These are phyloP conservation scores for Habropoda laboriosa DNA, from an alignment of 1,140 invertebrate species.

Conservation along the genomic window DNA sequence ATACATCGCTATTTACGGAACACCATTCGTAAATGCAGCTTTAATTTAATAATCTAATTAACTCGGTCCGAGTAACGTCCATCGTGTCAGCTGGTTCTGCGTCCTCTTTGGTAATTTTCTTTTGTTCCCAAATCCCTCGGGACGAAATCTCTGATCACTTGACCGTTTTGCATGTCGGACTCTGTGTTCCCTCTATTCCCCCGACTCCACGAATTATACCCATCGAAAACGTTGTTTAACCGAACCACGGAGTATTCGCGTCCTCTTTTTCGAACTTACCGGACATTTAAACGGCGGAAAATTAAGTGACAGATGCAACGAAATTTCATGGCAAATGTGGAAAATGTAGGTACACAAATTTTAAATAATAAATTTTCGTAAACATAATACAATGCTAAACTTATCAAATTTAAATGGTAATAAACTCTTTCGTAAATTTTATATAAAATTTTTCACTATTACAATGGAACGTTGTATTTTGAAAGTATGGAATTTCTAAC, in stretches of 20 bases:
- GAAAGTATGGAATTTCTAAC: too few species aligned
- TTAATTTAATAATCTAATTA: slow-evolving; percentile 47
- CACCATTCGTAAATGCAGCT: neutral
- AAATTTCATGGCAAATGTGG: too few species aligned
- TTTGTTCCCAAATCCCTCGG: neutral
- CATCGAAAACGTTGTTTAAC: neutral
- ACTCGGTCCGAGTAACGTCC: neutral
- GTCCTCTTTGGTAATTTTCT: slow-evolving; percentile 24
- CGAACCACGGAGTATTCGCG: too few species aligned
- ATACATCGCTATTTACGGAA: neutral
- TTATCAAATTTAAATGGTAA: too few species aligned
- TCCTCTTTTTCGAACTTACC: neutral
- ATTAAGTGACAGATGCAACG: neutral
- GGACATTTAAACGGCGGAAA: neutral
- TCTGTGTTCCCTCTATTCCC: neutral
- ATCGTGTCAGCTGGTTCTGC: neutral
- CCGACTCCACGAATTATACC: neutral
- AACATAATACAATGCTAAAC: too few species aligned
- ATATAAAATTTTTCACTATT: too few species aligned
- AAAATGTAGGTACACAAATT: too few species aligned
- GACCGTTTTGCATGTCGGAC: neutral
- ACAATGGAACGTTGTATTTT: too few species aligned
- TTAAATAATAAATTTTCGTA: too few species aligned
- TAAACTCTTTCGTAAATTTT: too few species aligned
- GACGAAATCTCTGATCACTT: neutral